Base-by-base conservation (phyloP, 2,888 invertebrate species). In the Caenorhabditis sp. region DNA sequence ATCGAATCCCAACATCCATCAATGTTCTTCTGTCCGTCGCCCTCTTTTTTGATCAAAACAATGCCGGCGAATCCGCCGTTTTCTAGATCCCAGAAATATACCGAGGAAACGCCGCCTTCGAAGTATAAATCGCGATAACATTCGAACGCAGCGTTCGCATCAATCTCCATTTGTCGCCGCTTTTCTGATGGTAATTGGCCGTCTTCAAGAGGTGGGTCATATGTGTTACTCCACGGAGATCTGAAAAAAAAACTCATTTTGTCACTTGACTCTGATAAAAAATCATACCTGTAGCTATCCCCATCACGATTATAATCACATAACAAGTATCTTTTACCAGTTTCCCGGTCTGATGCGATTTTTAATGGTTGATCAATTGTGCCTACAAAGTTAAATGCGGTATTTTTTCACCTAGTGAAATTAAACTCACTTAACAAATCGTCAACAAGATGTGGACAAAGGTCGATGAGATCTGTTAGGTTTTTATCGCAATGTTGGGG, bases 1-100 rank as follows among this genome's bases (percentile, higher is more conserved):
- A 99, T 96, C 1, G 97, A 97, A 89, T 99, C 99, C 99, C 99
- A 99, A 89, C 97, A 97, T 0, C 99, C 99, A 89, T 96, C 96
- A 85, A 97, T 97, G 90, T 95, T 96, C 90, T 95, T 95, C 50
- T 95, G 95, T 19, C 97, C 97, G 89, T 97, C 97, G 0, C 97
- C 17, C 0, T 95, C 95, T 90, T 99, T 99, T 89, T 99, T 99
- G 86, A 99, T 97, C 85, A 99, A 91, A 88, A 99, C 96, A 51
- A 97, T 97, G 82, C 95, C 95, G 90, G 91, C 97, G 91, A 99
- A 99, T 5, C 97, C 97, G 4, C 97, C 97, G 79, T 89, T 88
- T 88, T 99, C 97, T 89, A 99, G 91, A 87, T 99, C 99, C 99
- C 99, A 99, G 78, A 99, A 91, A 89, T 99, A 99, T 3, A 97